phyloP scores from a whole-genome alignment of 1,140 invertebrate species.

The Hirudo medicinalis region DNA sequence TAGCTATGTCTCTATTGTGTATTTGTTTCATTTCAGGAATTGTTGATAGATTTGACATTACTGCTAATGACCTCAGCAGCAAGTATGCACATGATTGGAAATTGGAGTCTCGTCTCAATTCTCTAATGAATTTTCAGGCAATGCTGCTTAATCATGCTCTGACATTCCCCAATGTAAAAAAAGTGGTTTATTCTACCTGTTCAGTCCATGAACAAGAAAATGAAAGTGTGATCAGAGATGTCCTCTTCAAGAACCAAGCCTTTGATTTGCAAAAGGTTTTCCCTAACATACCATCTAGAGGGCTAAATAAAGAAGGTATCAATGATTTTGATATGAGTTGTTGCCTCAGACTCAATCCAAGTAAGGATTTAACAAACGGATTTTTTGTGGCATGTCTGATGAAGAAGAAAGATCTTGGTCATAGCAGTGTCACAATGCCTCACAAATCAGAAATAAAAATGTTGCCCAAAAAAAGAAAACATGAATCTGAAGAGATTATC shows the following conservation, averaged over 20 bases:
- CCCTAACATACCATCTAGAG: conserved; percentile 24
- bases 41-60: conserved; percentile 30
- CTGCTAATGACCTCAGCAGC: not conserved
- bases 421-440: not conserved
- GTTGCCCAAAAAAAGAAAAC: not conserved
- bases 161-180: conserved; percentile 65
- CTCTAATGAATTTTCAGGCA: conserved; percentile 64
- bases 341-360: conserved; percentile 62
- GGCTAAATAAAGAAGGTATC: conserved; percentile 24
- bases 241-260: conserved; percentile 32
- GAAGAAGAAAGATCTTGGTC: not conserved
- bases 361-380: conserved; percentile 68
- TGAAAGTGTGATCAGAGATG: conserved; percentile 63
- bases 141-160: conserved; percentile 72
- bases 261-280: conserved; percentile 29
- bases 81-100: conserved; percentile 11
- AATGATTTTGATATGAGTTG: conserved; percentile 25
- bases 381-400: conserved; percentile 83
- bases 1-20: not conserved
- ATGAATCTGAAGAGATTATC: not conserved
- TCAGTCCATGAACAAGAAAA: conserved; percentile 80
- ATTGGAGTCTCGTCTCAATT: conserved; percentile 25
- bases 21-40: conserved; percentile 45
- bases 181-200: conserved; percentile 87
- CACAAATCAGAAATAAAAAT: not conserved